These are phyloP conservation scores for Pterocles gutturalis DNA, from an alignment of 2,113 vertebrate species.

Conservation along the genomic window DNA sequence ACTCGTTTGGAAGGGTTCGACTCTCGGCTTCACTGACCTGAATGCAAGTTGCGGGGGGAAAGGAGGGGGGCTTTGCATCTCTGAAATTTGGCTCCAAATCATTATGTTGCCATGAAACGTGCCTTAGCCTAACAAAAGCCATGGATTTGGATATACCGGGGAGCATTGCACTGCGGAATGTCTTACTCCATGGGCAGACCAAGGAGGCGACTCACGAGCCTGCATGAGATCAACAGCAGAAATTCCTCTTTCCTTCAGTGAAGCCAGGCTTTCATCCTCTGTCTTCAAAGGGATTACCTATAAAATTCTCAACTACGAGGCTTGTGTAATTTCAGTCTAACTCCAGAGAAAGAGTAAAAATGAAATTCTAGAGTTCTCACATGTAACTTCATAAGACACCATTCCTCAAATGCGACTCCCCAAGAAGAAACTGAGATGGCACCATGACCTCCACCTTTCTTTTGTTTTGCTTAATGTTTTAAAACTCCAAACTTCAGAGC, in stretches of 20 bases:
- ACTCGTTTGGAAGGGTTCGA: not conserved
- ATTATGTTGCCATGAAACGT: conserved; percentile 26
- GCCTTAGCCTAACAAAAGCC: conserved; percentile 54
- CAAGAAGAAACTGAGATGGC: not conserved
- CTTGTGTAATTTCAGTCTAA: not conserved
- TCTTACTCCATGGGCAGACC: not conserved
- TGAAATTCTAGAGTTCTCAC: not conserved
- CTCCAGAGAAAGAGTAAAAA: not conserved
- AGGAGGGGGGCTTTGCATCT: not conserved
- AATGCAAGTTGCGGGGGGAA: not conserved
- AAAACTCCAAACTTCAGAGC: not conserved
- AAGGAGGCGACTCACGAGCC: not conserved
- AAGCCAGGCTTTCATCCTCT: conserved; percentile 52
- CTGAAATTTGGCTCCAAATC: conserved; percentile 42
- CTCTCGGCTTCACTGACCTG: conserved; percentile 27
- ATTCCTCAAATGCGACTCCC: not conserved
- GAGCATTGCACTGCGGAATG: not conserved
- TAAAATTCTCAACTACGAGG: not conserved
- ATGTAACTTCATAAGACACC: not conserved
- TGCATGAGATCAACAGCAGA: conserved; percentile 34
- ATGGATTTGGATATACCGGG: not conserved
- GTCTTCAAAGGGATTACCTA: conserved; percentile 48
- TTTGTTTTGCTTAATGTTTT: not conserved
- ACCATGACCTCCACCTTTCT: not conserved
- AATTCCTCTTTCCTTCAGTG: conserved; percentile 25